A percentile compares a stretch with the other conserved stretches of the same genome.
Conservation (phyloP, 2,888 invertebrate genomes). For the Melipona bicolor region DNA sequence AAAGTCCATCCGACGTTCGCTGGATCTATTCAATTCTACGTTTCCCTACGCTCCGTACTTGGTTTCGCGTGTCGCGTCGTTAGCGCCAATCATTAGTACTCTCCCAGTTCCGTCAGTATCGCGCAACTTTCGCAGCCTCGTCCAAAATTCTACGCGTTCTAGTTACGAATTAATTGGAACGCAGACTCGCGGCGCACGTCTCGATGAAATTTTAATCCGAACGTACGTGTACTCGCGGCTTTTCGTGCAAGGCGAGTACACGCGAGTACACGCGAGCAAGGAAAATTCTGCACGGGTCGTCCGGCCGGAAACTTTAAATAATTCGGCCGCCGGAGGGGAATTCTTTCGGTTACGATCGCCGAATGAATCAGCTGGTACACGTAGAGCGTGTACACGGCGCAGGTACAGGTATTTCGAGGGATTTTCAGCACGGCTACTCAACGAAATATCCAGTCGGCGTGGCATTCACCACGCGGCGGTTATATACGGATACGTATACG, state of each 20-base stretch:
- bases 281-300: neutral
- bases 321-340: neutral
- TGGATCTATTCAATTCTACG: neutral
- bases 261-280: neutral
- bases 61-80: neutral
- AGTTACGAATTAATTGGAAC: no score
- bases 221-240: no score
- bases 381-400: neutral
- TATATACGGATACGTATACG: conserved; percentile 19
- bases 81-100: neutral
- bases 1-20: neutral
- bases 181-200: no score
- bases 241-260: no score
- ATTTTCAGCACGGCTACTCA: conserved; percentile 40
- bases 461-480: conserved; percentile 5
- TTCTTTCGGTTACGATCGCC: conserved; percentile 1
- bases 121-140: neutral
- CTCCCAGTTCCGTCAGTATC: no score
- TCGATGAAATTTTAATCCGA: neutral
- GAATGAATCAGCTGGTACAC: conserved; percentile 9
- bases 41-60: neutral
- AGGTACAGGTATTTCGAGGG: conserved; percentile 8
- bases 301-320: conserved; percentile 2
- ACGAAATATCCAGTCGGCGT: conserved; percentile 51
- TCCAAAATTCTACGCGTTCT: no score